A percentile compares a stretch with the other conserved stretches of the same genome.
Conservation (phyloP, 2,113 vertebrate species). For the Cynopterus brachyotis region DNA sequence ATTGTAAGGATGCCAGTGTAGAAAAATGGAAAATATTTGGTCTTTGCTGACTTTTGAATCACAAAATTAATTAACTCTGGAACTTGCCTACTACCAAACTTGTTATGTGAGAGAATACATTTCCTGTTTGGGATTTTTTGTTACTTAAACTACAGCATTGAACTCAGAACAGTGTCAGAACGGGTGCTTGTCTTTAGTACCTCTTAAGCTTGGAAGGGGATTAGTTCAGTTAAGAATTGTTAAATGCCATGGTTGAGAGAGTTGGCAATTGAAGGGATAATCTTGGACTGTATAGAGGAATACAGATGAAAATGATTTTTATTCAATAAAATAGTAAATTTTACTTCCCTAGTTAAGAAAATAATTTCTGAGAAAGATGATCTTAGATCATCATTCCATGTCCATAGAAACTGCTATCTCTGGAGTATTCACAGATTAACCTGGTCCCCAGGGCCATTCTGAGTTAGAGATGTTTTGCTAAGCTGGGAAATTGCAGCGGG, state of each 20-base stretch:
- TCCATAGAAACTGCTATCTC: constrained; percentile 26
- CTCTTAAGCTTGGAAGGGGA: background rate
- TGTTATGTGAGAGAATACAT: background rate
- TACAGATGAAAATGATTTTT: background rate
- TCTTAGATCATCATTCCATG: background rate
- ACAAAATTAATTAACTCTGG: background rate
- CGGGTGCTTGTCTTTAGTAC: background rate
- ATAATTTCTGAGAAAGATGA: constrained; percentile 32
- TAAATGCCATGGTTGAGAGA: background rate
- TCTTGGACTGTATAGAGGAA: background rate
- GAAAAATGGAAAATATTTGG: background rate
- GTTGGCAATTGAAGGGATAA: background rate
- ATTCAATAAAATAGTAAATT: background rate
- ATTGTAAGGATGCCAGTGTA: background rate
- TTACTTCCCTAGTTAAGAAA: constrained; percentile 33
- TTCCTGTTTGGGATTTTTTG: background rate
- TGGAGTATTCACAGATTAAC: constrained; percentile 12
- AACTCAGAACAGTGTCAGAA: background rate
- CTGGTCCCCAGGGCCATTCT: background rate
- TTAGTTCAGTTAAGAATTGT: background rate
- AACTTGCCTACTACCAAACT: background rate
- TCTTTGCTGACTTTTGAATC: background rate
- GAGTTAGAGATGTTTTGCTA: constrained; percentile 36
- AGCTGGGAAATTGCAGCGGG: background rate
- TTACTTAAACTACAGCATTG: background rate